Evolutionary conservation across 1,140 invertebrate species (phyloP), one percentile per base, ranked within the genome.

Genomic region (Pseudomyrmex flavicornis): DNA sequence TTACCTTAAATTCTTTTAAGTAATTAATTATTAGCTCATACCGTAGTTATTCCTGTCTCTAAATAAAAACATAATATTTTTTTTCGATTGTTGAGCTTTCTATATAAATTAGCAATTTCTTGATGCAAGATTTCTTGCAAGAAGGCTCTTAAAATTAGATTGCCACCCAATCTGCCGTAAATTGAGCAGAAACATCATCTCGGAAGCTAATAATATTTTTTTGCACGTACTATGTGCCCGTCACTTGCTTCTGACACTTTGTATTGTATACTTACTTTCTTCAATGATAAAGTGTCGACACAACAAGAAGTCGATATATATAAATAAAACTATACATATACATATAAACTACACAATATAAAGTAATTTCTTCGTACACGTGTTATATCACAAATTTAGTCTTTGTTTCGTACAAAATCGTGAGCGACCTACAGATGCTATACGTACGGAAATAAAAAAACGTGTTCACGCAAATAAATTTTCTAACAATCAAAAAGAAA

Each of bases 301-400:
- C 7, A 10, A 20, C 12, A 75, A n/a, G 12, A 20, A 20, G 9
- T 13, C 20, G 20, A 63, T 62, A 63, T 15, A 2, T 44, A 15
- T 61, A 75, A 75, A 75, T 65, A 65, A 76, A 76, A 63, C 20
- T 74, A 46, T 13, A 35, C 20, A 3, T 63, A 10, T 15, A 63
- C 2, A 48, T 52, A 26, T 17, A 52, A 35, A 35, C 7, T 35
- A 7, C 35, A 35, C 5, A 35, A 7, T 35, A 35, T 35, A 35
- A 35, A 48, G 17, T 46, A 52, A 76, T 65, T 26, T 44, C 15
- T 35, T 20, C 17, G 10, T 17, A 66, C 44, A 26, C 58, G 26
- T 7, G n/a, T 65, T 65, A 63, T 35, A 9, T 65, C 7, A 15
- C 15, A 15, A 13, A 8, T 4, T 54, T 65, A n/a, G n/a, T n/a